Evolutionary conservation across 2,888 invertebrate species (phyloP).

Genomic region (Oscheius sp.): DNA sequence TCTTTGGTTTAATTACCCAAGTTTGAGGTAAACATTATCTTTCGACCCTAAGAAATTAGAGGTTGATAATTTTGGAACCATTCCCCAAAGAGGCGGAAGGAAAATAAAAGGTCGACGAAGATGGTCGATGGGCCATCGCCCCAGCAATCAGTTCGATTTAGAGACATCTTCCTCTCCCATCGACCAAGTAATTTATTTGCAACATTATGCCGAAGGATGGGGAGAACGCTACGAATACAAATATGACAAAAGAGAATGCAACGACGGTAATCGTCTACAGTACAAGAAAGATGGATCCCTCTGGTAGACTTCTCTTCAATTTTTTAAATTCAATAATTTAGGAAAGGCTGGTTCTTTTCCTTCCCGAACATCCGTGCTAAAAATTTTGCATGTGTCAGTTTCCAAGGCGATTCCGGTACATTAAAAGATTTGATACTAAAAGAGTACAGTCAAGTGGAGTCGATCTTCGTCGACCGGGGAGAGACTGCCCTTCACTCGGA

Average conservation of each 20-base stretch:
- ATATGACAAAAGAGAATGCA: constrained; percentile 80
- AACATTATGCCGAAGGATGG: constrained; percentile 88
- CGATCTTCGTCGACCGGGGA: constrained; percentile 78
- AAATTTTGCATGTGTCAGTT: constrained; percentile 83
- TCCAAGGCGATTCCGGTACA: constrained; percentile 69
- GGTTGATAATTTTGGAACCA: background rate
- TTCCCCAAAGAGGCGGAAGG: no score
- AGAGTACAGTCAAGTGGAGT: constrained; percentile 42
- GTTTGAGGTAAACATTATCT: no score
- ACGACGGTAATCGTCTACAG: constrained; percentile 72
- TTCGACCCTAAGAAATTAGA: no score
- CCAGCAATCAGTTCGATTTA: no score
- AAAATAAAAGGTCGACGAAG: no score
- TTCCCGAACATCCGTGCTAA: constrained; percentile 80
- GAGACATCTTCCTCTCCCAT: constrained; percentile 30
- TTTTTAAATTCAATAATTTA: constrained; percentile 30
- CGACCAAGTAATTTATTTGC: constrained; percentile 82
- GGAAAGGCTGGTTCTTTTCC: constrained; percentile 81
- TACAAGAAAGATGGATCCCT: constrained; percentile 43
- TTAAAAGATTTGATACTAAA: constrained; percentile 54
- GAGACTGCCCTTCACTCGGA: constrained; percentile 88
- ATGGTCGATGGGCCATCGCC: no score
- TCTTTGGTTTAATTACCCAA: no score
- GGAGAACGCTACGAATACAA: constrained; percentile 85
- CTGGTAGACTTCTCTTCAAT: constrained; percentile 39